Base-by-base conservation (phyloP, 2,113 vertebrate genomes). In the Gadus macrocephalus region DNA sequence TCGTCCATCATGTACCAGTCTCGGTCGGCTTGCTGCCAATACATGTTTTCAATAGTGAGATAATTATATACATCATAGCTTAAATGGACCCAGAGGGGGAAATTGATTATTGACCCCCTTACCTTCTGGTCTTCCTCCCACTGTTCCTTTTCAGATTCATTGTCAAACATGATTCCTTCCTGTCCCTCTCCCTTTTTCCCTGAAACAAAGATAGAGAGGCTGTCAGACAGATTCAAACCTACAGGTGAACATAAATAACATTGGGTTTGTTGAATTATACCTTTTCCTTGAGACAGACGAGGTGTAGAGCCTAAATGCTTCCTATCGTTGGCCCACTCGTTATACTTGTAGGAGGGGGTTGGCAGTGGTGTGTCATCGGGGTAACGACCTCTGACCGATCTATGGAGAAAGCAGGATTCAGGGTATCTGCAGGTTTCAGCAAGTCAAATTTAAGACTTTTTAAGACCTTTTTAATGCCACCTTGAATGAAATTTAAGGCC, bases 1-100 rank as follows among this genome's bases (percentile, higher is more conserved):
- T 99, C 96, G 0, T 99, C 97, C 96, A 99, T 98, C 96, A 98
- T 99, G 89, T 99, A 99, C 97, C 97, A 99, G 61, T 98, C 96
- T 78, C 96, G 90, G 88, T 98, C 97, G 0, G 96, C 96, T 98
- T 98, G 97, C 97, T 99, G 83, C 15, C 17, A 53, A 75, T 27
- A 16, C 11, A 14, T 20, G 5, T 68, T 25, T 55, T 20, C 66
- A 8, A 78, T n/a, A 70, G n/a, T 28, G 0, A 68, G 35, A 15
- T 49, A 53, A 20, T 6, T 22, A 27, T 35, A 63, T 31, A 42
- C 11, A 59, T 9, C 20, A 59, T 67, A 4, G 22, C 20, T n/a
- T 66, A 61, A 2, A 5, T 15, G 2, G 2, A 3, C 25, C 3
- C 9, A 14, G 3, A 68, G 3, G 49, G 12, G 9, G 16, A 1